Base-by-base conservation (phyloP, 2,797 vertebrate species). In the Garrulus glandarius region DNA sequence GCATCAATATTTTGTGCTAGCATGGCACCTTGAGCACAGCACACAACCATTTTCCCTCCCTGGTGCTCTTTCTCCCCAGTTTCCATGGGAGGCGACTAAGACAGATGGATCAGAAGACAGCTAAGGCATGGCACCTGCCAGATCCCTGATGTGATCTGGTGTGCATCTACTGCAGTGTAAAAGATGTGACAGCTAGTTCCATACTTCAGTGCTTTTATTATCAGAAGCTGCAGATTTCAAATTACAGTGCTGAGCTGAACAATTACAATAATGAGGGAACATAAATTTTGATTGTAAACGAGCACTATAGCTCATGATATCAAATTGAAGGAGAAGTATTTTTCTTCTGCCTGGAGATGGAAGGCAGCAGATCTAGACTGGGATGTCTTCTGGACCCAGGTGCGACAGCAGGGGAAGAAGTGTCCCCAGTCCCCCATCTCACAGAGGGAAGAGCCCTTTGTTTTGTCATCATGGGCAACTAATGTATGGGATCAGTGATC, bases 151-250 rank as follows among this genome's bases (percentile, higher is more conserved):
- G 76, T 9, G 69, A 83, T 53, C 49, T 50, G 79, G 44, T 91
- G 26, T 3, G 1, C 12, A 5, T 83, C 89, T 75, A 46, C 60
- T 2, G 0, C 60, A 50, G 75, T 3, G 30, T 64, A 49, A 44
- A 27, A 74, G 75, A 56, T 56, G 68, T 59, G 87, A 77, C 89
- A 89, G 44, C 59, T 32, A 75, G 46, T 84, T 63, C 89, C 27
- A 43, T 85, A 80, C 84, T 87, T 85, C 68, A 60, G 22, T 47
- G 92, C 69, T 75, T 93, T 91, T 83, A 86, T 85, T 87, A 81
- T 71, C 72, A 68, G 41, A 93, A 85, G 30, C 68, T 89, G 60
- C 56, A 80, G 72, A 87, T 95, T 83, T 83, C 49, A 61, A 80
- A 81, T 84, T 68, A 41, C 49, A 32, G 13, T 39, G 46, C 47